These are phyloP conservation scores for Agonopterix heracliana DNA, from an alignment of 2,888 invertebrate species.

Conservation along the genomic window DNA sequence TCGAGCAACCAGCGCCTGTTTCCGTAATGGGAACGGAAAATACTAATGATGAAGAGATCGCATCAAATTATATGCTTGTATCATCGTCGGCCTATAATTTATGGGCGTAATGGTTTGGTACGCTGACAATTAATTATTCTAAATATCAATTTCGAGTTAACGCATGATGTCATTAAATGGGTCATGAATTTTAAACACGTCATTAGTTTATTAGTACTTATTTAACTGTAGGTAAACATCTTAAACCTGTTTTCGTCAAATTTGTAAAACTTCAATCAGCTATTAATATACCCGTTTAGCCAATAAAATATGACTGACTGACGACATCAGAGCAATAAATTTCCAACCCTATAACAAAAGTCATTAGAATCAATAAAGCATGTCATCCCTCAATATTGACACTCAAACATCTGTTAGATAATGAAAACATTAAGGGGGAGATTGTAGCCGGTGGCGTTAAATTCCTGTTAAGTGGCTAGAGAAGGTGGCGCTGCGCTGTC, in stretches of 20 bases:
- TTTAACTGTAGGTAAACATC: too few relatives aligned
- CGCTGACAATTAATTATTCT: constrained; percentile 37
- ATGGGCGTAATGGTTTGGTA: background rate
- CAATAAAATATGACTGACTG: too few relatives aligned
- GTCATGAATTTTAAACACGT: too few relatives aligned
- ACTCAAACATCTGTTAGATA: constrained; percentile 30
- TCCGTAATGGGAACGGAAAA: constrained; percentile 67
- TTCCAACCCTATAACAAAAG: constrained; percentile 43
- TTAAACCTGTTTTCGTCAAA: too few relatives aligned
- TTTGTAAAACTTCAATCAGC: too few relatives aligned
- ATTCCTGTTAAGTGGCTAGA: constrained; percentile 6
- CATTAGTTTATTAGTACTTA: too few relatives aligned
- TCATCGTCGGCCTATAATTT: constrained; percentile 1
- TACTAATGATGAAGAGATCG: constrained; percentile 61
- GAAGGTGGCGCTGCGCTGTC: background rate
- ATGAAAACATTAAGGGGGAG: constrained; percentile 37
- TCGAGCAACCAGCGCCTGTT: constrained; percentile 32
- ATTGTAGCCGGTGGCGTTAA: constrained; percentile 11
- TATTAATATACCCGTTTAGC: too few relatives aligned
- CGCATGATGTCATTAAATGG: background rate
- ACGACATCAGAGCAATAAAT: constrained; percentile 19
- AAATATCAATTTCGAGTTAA: constrained; percentile 23
- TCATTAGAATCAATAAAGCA: constrained; percentile 55
- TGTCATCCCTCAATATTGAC: constrained; percentile 27
- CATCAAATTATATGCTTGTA: constrained; percentile 8